These are phyloP conservation scores for Caloenas nicobarica DNA, from an alignment of 2,113 vertebrate species.

Conservation along the genomic window DNA sequence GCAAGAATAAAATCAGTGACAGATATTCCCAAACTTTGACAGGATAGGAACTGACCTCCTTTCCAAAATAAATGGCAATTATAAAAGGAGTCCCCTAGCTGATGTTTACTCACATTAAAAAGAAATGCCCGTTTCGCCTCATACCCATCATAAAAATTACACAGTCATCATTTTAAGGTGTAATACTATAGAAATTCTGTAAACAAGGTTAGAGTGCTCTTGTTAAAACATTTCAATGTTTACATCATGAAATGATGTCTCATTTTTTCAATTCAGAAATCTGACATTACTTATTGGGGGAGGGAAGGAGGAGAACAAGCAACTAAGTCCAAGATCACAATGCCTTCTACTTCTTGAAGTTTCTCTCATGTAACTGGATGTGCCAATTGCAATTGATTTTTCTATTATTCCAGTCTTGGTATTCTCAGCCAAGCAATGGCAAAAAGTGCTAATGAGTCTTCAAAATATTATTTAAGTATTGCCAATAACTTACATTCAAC, in stretches of 20 bases:
- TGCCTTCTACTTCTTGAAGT: neutral
- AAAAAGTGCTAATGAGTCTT: neutral
- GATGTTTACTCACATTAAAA: neutral
- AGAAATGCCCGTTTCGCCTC: neutral
- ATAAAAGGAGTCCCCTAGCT: neutral
- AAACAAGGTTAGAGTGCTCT: neutral
- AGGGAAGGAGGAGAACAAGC: neutral
- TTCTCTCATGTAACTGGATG: neutral
- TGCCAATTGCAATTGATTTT: neutral
- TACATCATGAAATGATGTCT: neutral
- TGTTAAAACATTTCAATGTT: neutral
- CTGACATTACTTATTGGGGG: neutral
- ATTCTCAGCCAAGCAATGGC: neutral
- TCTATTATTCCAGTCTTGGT: neutral
- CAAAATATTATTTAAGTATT: neutral
- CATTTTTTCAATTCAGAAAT: neutral
- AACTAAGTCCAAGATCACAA: neutral
- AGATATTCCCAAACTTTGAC: neutral
- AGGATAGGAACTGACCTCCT: neutral
- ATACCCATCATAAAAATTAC: neutral
- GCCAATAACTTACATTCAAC: neutral
- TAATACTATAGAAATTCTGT: neutral
- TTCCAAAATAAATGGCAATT: neutral
- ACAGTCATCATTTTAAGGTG: neutral
- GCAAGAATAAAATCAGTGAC: neutral